These are phyloP conservation scores for Drosophila lacteicornis DNA, from an alignment of 1,140 invertebrate species.

Conservation along the genomic window DNA sequence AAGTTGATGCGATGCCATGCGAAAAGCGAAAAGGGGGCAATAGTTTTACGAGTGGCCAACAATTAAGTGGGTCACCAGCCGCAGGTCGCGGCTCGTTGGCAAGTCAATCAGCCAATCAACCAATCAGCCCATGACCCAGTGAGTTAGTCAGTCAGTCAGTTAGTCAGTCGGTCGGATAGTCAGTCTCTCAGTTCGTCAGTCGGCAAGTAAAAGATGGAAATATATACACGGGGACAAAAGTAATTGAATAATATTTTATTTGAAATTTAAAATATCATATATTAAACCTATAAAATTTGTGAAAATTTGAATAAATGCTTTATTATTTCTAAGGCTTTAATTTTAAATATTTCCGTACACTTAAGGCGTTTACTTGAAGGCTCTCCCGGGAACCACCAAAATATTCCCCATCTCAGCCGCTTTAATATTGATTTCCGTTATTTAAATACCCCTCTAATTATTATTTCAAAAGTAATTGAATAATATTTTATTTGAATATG, in stretches of 20 bases:
- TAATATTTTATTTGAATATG: too few species aligned
- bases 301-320: too few species aligned
- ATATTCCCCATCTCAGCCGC: too few species aligned
- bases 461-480: neutral
- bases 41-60: slow-evolving; percentile 51
- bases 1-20: slow-evolving; percentile 6
- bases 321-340: too few species aligned
- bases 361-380: too few species aligned
- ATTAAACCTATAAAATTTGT: too few species aligned
- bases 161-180: neutral
- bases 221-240: neutral
- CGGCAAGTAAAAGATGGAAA: neutral
- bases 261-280: too few species aligned
- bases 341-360: too few species aligned
- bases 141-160: slow-evolving; percentile 13
- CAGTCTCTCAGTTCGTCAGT: neutral
- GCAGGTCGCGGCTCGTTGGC: slow-evolving; percentile 60
- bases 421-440: too few species aligned
- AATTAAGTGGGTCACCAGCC: slow-evolving; percentile 67
- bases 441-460: too few species aligned
- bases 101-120: slow-evolving; percentile 78
- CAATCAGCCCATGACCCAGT: slow-evolving; percentile 19
- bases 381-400: too few species aligned
- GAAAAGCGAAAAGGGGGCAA: neutral
- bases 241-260: too few species aligned